Evolutionary conservation across 1,140 invertebrate genomes (phyloP).

Genomic region (Helicoverpa armigera): DNA sequence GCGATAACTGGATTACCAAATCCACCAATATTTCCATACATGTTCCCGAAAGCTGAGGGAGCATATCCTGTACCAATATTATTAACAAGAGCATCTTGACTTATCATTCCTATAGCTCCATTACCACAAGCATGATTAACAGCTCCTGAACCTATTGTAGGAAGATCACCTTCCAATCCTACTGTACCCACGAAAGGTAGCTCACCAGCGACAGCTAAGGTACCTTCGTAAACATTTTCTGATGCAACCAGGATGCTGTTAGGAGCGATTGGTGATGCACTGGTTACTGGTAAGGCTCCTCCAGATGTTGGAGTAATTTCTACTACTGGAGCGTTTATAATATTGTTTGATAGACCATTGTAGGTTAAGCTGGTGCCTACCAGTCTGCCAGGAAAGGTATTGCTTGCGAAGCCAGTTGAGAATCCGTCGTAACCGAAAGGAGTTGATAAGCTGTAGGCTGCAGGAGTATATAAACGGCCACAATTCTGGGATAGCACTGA

Average conservation of each 20-base stretch:
- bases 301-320: conserved; percentile 52
- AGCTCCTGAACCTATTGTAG: conserved; percentile 59
- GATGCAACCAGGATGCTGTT: conserved; percentile 10
- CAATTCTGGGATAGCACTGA: conserved; percentile 14
- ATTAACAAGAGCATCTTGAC: neutral
- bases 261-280: conserved; percentile 13
- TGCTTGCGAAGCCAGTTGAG: neutral
- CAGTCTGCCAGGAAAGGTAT: too few species aligned
- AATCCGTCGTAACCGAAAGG: neutral
- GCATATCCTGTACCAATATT: neutral
- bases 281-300: conserved; percentile 52
- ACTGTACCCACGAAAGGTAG: conserved; percentile 43
- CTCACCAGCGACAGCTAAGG: conserved; percentile 36
- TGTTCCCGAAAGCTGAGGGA: neutral
- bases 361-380: neutral
- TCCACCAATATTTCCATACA: neutral
- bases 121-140: conserved; percentile 57
- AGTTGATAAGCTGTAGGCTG: neutral
- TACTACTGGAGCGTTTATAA: neutral
- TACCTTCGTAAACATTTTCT: conserved; percentile 28
- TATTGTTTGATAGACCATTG: conserved; percentile 17
- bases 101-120: conserved; percentile 38
- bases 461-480: neutral
- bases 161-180: conserved; percentile 54
- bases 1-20: neutral